These are phyloP conservation scores for Drosophila pseudoobscura DNA, from an alignment of 1,140 invertebrate species.

Conservation along the genomic window DNA sequence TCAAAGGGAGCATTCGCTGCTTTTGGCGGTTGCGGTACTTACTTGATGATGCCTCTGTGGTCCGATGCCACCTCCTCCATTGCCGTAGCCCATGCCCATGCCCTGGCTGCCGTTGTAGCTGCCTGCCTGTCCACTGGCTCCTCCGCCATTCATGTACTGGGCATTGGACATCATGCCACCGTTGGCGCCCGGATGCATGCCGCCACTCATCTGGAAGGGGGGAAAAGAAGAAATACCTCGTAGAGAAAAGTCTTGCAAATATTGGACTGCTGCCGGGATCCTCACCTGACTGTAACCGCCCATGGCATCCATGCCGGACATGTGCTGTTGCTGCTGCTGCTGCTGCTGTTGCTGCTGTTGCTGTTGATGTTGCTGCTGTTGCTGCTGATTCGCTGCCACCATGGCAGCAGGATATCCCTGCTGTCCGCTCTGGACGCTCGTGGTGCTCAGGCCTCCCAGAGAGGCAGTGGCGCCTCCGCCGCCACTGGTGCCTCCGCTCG, in stretches of 20 bases:
- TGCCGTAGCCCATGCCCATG: constrained; percentile 79
- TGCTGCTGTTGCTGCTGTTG: constrained; percentile 54
- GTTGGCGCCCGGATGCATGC: constrained; percentile 72
- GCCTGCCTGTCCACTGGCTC: constrained; percentile 63
- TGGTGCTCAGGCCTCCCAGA: constrained; percentile 55
- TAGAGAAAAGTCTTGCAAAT: not conserved
- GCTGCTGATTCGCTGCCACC: constrained; percentile 67
- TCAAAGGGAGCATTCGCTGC: constrained; percentile 4
- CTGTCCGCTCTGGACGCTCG: constrained; percentile 70
- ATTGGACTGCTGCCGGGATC: not conserved
- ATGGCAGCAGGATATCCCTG: constrained; percentile 64
- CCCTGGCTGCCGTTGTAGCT: constrained; percentile 60
- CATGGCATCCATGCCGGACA: constrained; percentile 80
- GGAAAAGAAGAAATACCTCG: not conserved
- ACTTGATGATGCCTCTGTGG: constrained; percentile 82
- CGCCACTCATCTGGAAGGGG: constrained; percentile 67
- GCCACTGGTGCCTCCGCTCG: constrained; percentile 19
- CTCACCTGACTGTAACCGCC: constrained; percentile 80
- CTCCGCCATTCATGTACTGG: constrained; percentile 81
- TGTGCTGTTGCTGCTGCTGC: constrained; percentile 61
- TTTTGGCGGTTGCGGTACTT: constrained; percentile 33
- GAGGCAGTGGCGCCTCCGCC: constrained; percentile 45
- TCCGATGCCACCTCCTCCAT: constrained; percentile 55
- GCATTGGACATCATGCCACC: constrained; percentile 69
- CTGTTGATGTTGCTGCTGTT: constrained; percentile 44